Evolutionary conservation across 2,888 invertebrate genomes (phyloP).

Genomic region (Diaperis boleti): DNA sequence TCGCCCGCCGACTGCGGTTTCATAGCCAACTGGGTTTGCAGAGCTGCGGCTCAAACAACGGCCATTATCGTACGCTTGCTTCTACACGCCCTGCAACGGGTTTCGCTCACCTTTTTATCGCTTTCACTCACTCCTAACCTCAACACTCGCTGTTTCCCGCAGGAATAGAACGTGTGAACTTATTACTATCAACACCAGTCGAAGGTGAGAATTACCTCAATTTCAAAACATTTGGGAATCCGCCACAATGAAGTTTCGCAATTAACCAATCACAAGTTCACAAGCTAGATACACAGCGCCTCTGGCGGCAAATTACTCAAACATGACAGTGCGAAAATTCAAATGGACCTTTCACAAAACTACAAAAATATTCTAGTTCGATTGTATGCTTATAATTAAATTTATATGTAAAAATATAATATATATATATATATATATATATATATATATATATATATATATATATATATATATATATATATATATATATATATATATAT

Average conservation of each 20-base stretch:
- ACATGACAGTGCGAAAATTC: conserved; percentile 17
- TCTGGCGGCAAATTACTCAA: conserved; percentile 36
- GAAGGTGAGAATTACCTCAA: conserved; percentile 56
- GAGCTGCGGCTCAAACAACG: conserved; percentile 61
- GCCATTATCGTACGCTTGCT: conserved; percentile 59
- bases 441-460: too few species aligned
- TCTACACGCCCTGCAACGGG: conserved; percentile 57
- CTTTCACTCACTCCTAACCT: not conserved
- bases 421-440: too few species aligned
- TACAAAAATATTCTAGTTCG: too few species aligned
- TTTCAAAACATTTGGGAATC: conserved; percentile 62
- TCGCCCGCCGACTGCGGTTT: conserved; percentile 52
- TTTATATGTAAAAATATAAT: too few species aligned
- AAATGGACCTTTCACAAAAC: too few species aligned
- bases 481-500: too few species aligned
- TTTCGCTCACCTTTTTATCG: conserved; percentile 26
- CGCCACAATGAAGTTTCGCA: conserved; percentile 59
- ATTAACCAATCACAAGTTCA: conserved; percentile 58
- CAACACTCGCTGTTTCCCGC: conserved; percentile 10
- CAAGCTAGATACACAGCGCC: conserved; percentile 43
- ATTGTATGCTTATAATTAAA: too few species aligned
- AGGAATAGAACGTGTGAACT: conserved; percentile 15
- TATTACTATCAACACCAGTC: conserved; percentile 36
- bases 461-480: too few species aligned
- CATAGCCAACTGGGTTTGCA: conserved; percentile 64